Evolutionary conservation across 2,113 vertebrate genomes (phyloP), one percentile per base, ranked within the genome.

Genomic region (Laticauda laticaudata): DNA sequence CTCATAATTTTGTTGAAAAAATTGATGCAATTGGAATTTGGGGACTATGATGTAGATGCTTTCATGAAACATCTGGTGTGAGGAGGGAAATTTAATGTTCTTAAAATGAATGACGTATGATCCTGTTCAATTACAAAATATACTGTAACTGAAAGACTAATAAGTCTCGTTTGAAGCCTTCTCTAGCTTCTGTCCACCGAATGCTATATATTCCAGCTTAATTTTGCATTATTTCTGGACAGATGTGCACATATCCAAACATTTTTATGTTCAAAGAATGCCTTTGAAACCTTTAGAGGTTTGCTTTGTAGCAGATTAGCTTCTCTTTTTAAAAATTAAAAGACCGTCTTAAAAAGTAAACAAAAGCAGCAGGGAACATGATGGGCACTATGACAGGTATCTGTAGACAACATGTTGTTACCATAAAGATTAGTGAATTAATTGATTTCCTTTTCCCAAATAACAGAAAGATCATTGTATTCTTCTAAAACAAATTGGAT

Each of bases 401-500:
- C 34, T 43, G 6, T 81, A 43, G 75, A 39, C 18, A 81, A 18
- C 34, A 43, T 21, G 2, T 81, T 81, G 34, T 7, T 81, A 20
- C 75, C 34, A 43, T 43, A 43, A 81, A 81, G n/a, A 90, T 75
- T 81, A 10, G 29, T 56, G 91, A 61, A 87, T 53, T 95, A 85
- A 59, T 75, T 93, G 92, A 39, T 53, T 45, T 91, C 39, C 39
- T 95, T 95, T 94, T 85, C 92, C 57, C 26, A 87, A 91, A 90
- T 57, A n/a, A 21, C 91, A 91, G 0, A 20, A 87, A 54, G 93
- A 59, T 86, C 61, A 10, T 45, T 96, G 75, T 91, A 23, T 91
- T 57, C 69, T 20, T 85, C 20, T 59, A 54, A 61, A 91, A 95
- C 89, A 94, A 90, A 94, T 92, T 96, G 95, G 94, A 96, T 93